Percentiles rank a stretch among this genome's conserved stretches.
Evolutionary conservation across 1,140 invertebrate genomes (phyloP).

Genomic region (Trichonephila clavipes): DNA sequence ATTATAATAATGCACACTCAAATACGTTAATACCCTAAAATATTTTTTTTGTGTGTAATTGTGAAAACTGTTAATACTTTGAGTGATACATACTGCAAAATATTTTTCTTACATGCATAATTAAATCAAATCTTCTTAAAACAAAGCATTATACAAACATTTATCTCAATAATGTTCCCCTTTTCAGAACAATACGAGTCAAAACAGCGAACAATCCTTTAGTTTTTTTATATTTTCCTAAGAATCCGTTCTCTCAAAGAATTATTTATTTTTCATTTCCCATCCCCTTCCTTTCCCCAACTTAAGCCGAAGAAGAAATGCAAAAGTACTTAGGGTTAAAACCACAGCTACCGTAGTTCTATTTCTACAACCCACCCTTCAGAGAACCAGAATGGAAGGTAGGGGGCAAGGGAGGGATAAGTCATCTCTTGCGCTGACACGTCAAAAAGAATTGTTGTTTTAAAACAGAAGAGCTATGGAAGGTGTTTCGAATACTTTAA

Average conservation of each 20-base stretch:
- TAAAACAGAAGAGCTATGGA: neutral
- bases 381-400: neutral
- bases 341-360: neutral
- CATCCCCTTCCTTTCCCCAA: no score
- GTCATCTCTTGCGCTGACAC: neutral
- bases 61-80: no score
- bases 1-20: no score
- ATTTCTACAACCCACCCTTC: neutral
- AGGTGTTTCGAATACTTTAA: neutral
- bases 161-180: no score
- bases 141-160: no score
- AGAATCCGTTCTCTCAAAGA: neutral
- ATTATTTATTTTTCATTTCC: neutral
- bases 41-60: no score
- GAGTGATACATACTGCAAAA: no score
- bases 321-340: conserved; percentile 1
- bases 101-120: no score
- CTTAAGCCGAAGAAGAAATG: neutral
- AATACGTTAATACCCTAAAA: no score
- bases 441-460: conserved; percentile 17
- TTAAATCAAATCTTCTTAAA: no score
- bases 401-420: neutral
- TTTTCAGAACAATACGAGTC: no score
- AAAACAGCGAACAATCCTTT: neutral
- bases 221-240: neutral